Base-by-base conservation (phyloP, 2,113 vertebrate genomes). In the Rhineura floridana region DNA sequence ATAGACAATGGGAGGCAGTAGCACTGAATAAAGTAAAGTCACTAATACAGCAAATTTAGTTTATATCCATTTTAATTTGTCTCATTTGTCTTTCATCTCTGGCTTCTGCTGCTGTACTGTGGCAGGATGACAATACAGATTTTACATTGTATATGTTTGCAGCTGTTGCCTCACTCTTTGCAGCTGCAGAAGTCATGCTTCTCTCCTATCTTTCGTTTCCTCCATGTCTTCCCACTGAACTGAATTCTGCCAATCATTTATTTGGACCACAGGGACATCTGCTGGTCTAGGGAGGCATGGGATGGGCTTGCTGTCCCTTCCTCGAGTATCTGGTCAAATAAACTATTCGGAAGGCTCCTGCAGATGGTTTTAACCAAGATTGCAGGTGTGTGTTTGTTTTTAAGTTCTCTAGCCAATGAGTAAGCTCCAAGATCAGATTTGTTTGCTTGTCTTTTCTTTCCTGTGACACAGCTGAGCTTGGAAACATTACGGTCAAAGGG, bases 401-500 rank as follows among this genome's bases (percentile, higher is more conserved):
- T 69, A 80, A 25, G 7, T 33, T 55, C 65, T 75, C 28, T 67
- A 46, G 36, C 46, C 63, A 78, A 84, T 39, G 33, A 84, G 48
- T 55, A 78, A 67, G 46, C 19, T 81, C 25, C 73, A 73, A 25
- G 3, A 44, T 48, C 17, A 73, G 52, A 15, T 80, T 81, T 65
- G 67, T 81, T 82, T 76, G 46, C 69, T 69, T 78, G 65, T 81
- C 39, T 83, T 78, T 63, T 39, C 0, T 89, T 85, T 69, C 21
- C 55, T 88, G 42, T 80, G 83, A 42, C 36, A 73, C 13, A 70
- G 87, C 70, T 82, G 79, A 88, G 44, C 70, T 81, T 48, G 59
- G 87, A 63, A 65, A 63, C 10, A 76, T 83, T 50, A 81, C 21
- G 39, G 79, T 81, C 70, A 83, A 88, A 83, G 85, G 80, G 55